Evolutionary conservation across 2,797 vertebrate species (phyloP), one percentile per base, ranked within the genome.

Genomic region (Sphenopsis melanotis): DNA sequence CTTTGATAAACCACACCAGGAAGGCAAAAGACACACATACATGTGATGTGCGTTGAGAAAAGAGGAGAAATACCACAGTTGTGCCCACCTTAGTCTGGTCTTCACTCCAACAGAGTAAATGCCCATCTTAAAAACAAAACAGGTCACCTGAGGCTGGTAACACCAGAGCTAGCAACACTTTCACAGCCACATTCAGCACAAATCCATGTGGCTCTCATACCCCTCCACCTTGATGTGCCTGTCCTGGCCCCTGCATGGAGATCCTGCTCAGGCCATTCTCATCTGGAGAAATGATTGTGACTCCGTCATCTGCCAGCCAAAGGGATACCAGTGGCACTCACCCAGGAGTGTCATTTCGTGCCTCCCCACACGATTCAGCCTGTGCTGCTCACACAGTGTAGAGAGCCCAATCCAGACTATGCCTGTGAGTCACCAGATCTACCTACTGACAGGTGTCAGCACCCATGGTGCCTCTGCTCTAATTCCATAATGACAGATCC

Each of bases 281-380:
- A 26, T 14, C 24, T 49, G 47, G 22, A 49, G 12, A 56, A 16
- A 37, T 0, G 3, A 3, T 5, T 69, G 12, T 27, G 26, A 37
- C 17, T 63, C 34, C 1, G 2, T 9, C 50, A 26, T 12, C 57
- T 55, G n/a, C 64, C 41, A 44, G 29, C 14, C 29, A 57, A 57
- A 78, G 20, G 2, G 39, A 55, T 18, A 3, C 27, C 46, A 8
- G 39, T 29, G 47, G 8, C 55, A 37, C 36, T 60, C 44, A 60
- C 15, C 26, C 30, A 5, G 8, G 16, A 44, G 19, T 17, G 39
- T 9, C 3, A 2, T 75, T 72, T 41, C 6, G 2, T 7, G 2
- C 36, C 42, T 69, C 55, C 8, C 12, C 3, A 6, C 6, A 22
- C 0, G 0, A 29, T 30, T 39, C 79, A 80, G 23, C 15, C 53